A percentile compares a stretch with the other conserved stretches of the same genome.
phyloP scores from a whole-genome alignment of 2,888 invertebrate genomes.

The Caenorhabditis doughertyi region DNA sequence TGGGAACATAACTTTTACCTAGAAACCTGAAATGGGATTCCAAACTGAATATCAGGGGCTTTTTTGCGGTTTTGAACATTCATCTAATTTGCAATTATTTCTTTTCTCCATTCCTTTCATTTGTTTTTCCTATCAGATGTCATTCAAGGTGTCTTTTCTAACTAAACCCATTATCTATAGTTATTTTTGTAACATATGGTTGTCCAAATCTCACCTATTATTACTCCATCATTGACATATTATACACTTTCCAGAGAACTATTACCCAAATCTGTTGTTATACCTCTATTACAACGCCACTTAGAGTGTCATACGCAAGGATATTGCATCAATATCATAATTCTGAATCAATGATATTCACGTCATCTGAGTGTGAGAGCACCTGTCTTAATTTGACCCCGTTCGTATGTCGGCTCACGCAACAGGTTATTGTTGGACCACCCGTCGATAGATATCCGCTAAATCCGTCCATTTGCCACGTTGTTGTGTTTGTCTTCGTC shows the following conservation, averaged over 20 bases:
- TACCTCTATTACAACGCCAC: background rate
- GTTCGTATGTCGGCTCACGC: slow-evolving; percentile 29
- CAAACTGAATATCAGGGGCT: no score
- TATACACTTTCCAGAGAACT: background rate
- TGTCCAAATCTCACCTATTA: no score
- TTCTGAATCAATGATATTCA: slow-evolving; percentile 1
- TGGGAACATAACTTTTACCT: no score
- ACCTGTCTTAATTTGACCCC: slow-evolving; percentile 11
- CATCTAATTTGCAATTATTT: no score
- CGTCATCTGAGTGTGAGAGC: slow-evolving; percentile 19
- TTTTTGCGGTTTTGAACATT: no score
- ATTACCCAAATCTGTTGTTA: background rate
- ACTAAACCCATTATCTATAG: no score
- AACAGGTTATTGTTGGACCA: slow-evolving; percentile 9
- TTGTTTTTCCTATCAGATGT: no score
- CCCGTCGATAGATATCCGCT: slow-evolving; percentile 34
- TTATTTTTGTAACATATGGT: no score
- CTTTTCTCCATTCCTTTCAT: no score
- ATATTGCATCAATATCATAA: background rate
- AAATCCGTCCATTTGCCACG: slow-evolving; percentile 15
- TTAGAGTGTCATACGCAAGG: background rate
- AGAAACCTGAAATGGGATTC: no score
- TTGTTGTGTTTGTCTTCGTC: slow-evolving; percentile 25
- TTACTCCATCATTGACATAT: background rate
- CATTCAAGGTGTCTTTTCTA: no score